Conservation (phyloP, 2,113 vertebrate genomes). For the Nothocercus nigrocapillus region DNA sequence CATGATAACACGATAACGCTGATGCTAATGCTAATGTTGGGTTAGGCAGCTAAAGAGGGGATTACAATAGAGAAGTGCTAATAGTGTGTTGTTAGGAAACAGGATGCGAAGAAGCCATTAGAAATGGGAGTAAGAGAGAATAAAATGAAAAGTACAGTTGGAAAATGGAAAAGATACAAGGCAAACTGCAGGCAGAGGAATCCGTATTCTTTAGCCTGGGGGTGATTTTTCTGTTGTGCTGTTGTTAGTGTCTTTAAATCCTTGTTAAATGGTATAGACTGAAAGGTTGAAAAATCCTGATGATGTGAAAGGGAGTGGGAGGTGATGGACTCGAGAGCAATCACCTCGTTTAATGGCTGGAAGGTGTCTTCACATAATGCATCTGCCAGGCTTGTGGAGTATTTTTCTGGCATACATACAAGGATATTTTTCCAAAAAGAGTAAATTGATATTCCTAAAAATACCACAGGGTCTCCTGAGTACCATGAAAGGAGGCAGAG, state of each 20-base stretch:
- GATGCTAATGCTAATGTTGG: conserved; percentile 30
- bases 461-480: conserved; percentile 20
- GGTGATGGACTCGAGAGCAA: conserved; percentile 36
- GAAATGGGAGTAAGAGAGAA: conserved; percentile 1
- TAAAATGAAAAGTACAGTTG: neutral
- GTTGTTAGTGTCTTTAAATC: conserved; percentile 11
- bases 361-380: conserved; percentile 23
- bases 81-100: conserved; percentile 32
- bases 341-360: conserved; percentile 13
- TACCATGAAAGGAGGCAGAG: conserved; percentile 20
- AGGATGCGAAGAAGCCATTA: conserved; percentile 8
- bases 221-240: neutral
- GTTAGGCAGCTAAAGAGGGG: conserved; percentile 32
- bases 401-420: conserved; percentile 10
- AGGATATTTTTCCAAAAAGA: conserved; percentile 27
- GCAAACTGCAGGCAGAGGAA: neutral
- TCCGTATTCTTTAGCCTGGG: neutral
- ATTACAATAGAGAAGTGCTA: conserved; percentile 45
- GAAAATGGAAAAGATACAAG: neutral
- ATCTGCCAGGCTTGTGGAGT: conserved; percentile 20
- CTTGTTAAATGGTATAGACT: conserved; percentile 29
- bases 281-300: conserved; percentile 6
- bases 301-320: conserved; percentile 53
- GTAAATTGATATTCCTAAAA: conserved; percentile 38
- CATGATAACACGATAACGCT: conserved; percentile 45